phyloP scores from a whole-genome alignment of 2,888 invertebrate genomes.

The Heteromyza rotundicornis region DNA sequence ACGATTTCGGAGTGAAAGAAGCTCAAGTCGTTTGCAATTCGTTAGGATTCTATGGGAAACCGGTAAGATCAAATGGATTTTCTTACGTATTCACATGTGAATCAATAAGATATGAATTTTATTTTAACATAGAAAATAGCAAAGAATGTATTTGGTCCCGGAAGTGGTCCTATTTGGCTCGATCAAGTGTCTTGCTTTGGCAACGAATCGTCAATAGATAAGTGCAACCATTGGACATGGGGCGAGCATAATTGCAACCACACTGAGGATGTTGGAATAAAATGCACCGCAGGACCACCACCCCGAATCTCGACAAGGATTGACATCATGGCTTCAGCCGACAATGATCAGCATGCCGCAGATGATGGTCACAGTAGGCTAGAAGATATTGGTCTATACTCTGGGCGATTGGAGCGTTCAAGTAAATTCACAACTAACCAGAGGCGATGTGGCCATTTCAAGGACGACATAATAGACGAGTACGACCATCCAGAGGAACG shows the following conservation, averaged over 20 bases:
- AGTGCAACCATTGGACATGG: conserved; percentile 73
- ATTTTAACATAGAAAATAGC: conserved; percentile 44
- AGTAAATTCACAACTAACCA: conserved; percentile 54
- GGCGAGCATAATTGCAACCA: conserved; percentile 76
- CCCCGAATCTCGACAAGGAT: conserved; percentile 29
- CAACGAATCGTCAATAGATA: conserved; percentile 69
- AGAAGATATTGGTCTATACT: conserved; percentile 51
- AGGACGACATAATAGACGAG: conserved; percentile 53
- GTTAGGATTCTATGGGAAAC: conserved; percentile 66
- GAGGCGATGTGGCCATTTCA: conserved; percentile 66
- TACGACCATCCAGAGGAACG: conserved; percentile 64
- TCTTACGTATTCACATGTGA: not conserved
- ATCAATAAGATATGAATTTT: not conserved
- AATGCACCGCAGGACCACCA: conserved; percentile 49
- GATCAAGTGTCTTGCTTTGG: conserved; percentile 74
- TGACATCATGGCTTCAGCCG: not conserved
- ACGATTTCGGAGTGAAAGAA: conserved; percentile 72
- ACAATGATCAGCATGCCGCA: not conserved
- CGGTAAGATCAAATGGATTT: conserved; percentile 46
- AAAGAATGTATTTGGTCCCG: conserved; percentile 58
- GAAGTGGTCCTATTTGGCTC: conserved; percentile 73
- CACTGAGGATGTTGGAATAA: conserved; percentile 73
- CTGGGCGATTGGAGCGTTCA: conserved; percentile 50
- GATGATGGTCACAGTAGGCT: conserved; percentile 36
- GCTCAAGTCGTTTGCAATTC: conserved; percentile 71